Evolutionary conservation across 1,140 invertebrate species (phyloP), one percentile per base, ranked within the genome.

Genomic region (Drosophila mojavensis): DNA sequence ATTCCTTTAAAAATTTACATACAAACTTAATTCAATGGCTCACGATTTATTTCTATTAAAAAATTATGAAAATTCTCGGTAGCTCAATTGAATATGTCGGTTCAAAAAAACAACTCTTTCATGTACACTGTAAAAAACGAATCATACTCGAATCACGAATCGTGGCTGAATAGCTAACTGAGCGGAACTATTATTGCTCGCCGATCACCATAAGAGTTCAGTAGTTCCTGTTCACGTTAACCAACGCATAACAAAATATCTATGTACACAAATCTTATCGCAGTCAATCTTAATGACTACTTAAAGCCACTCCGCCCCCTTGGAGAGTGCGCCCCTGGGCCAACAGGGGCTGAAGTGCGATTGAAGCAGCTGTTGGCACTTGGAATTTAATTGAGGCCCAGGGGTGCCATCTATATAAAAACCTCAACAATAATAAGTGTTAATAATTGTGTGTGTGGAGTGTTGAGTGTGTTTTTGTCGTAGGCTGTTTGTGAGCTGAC

Each of bases 391-490:
- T 88, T 88, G 67, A 88, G 72, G 84, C 83, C 83, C 83, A 69
- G 63, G 83, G 83, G 83, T 88, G 84, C 84, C 84, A 89, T 88
- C 65, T 66, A 75, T 68, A 75, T 68, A 73, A 53, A 86, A 88
- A 88, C 83, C 84, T 88, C 83, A 88, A 89, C 83, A 89, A 89
- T 88, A 89, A 88, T 88, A 88, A 88, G 83, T 88, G 83, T 89
- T 88, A 88, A 88, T 88, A 88, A 89, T 89, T 89, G 83, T 83
- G 68, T 69, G 45, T 65, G 58, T 47, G 68, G 70, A 75, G 75
- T 67, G 55, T 73, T 68, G 43, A 63, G 58, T 51, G 74, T 64
- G 41, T 67, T 39, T 81, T 60, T 47, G 63, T 45, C 78, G 75
- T 17, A 50, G 60, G 48, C 65, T 60, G 68, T 58, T 81, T 63